A percentile compares a stretch with the other conserved stretches of the same genome.
phyloP scores from a whole-genome alignment of 2,797 vertebrate genomes.

The Aulostomus chinensis region DNA sequence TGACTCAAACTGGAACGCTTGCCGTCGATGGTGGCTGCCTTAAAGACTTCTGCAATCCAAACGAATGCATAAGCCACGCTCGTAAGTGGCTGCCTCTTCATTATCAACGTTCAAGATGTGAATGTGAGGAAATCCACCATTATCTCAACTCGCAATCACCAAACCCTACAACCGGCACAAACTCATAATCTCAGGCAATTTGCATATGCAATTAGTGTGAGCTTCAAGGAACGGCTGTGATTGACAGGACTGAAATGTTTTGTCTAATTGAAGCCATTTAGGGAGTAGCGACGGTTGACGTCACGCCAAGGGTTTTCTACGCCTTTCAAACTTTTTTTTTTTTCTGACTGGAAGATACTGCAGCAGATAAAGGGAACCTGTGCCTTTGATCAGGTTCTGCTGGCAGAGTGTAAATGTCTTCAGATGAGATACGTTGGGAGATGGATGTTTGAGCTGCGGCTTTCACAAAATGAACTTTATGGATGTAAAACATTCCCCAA shows the following conservation, averaged over 20 bases:
- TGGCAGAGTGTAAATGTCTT: too few species aligned
- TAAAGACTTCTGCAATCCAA: conserved; percentile 47
- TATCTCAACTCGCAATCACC: conserved; percentile 63
- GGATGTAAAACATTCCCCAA: too few species aligned
- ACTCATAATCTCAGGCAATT: conserved; percentile 65
- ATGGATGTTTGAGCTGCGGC: too few species aligned
- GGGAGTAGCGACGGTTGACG: conserved; percentile 10
- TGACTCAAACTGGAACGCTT: conserved; percentile 42
- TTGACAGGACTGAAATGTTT: conserved; percentile 54
- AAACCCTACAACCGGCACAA: conserved; percentile 49
- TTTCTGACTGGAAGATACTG: too few species aligned
- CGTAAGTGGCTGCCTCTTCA: conserved; percentile 65
- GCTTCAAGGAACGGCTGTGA: conserved; percentile 59
- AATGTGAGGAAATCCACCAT: conserved; percentile 61
- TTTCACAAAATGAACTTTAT: too few species aligned
- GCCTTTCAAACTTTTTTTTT: too few species aligned
- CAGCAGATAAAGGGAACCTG: too few species aligned
- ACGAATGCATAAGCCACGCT: conserved; percentile 52
- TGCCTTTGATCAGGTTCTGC: too few species aligned
- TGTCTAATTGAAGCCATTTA: conserved; percentile 38
- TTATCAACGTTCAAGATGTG: conserved; percentile 52
- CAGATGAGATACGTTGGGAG: too few species aligned
- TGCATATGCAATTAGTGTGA: conserved; percentile 72
- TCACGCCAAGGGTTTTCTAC: conserved; percentile 1
- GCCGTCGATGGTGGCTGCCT: conserved; percentile 39